Evolutionary conservation across 1,140 invertebrate species (phyloP).

Genomic region (Eulimnadia texana): DNA sequence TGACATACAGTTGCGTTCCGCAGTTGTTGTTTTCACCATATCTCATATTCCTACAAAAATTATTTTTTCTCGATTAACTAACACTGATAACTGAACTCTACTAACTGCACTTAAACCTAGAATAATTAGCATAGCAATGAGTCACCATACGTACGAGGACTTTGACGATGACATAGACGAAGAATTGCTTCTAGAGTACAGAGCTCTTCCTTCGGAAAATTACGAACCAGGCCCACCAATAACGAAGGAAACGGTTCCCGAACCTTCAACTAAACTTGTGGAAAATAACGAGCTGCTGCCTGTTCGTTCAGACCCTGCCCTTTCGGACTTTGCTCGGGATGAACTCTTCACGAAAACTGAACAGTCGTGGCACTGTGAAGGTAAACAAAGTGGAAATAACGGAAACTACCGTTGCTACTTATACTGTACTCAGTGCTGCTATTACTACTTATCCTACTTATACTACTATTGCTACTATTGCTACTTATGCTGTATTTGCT

Average conservation of each 20-base stretch:
- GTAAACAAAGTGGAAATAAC: too few relatives aligned
- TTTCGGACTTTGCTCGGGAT: background rate
- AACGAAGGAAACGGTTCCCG: too few relatives aligned
- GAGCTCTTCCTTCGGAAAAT: background rate
- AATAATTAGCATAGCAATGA: background rate
- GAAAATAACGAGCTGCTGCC: background rate
- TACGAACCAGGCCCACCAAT: too few relatives aligned
- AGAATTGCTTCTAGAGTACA: background rate
- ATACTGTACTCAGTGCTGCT: too few relatives aligned
- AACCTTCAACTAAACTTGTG: background rate
- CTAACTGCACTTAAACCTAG: background rate
- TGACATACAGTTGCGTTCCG: too few relatives aligned
- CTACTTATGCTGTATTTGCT: too few relatives aligned
- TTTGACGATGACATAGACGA: background rate
- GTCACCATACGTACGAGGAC: background rate
- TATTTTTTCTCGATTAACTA: background rate
- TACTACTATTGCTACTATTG: too few relatives aligned
- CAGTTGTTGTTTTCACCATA: too few relatives aligned
- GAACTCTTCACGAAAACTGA: background rate
- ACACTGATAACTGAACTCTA: background rate
- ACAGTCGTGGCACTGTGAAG: background rate
- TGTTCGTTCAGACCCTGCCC: background rate
- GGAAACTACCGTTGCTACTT: too few relatives aligned
- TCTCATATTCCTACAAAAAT: background rate
- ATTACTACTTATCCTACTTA: too few relatives aligned